Evolutionary conservation across 2,113 vertebrate species (phyloP), one percentile per base, ranked within the genome.

Genomic region (Malaclemys terrapin): DNA sequence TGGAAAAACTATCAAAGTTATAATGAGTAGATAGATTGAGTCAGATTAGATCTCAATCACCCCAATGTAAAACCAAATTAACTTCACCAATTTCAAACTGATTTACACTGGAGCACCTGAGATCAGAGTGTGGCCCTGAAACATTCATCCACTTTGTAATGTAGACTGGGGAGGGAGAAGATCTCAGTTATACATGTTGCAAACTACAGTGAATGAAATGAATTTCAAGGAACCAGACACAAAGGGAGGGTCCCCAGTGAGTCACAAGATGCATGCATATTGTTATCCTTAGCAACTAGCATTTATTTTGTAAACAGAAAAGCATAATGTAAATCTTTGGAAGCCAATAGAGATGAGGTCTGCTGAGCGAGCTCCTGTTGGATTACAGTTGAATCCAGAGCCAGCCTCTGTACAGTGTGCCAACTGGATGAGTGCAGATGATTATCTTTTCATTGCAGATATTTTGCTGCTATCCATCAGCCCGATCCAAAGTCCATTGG

Each of bases 381-480:
- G 62, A 88, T 87, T 79, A 84, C 24, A 85, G 75, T 53, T 38
- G 29, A 31, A 89, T 2, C 1, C 83, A 14, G 59, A 90, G 65
- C 6, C 87, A 93, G 29, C 22, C 22, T 87, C 50, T 59, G 3
- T 80, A 57, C 22, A 91, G 29, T 7, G 25, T 82, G 45, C 57
- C n/a, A 93, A 12, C 25, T 88, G 59, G 57, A 31, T 62, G 31
- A 93, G 49, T 78, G 75, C 59, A 94, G 2, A 38, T 49, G 85
- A 84, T 91, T 93, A 59, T 82, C 94, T 87, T 79, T 91, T 22
- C 27, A 86, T 42, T 89, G 45, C 25, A 90, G 84, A 47, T 80
- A 82, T 88, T 94, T 82, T 93, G 20, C 12, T 75, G 49, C 35
- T 93, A 91, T 50, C 56, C 31, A 49, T 59, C 54, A 91, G 25